Percentiles rank a stretch among this genome's conserved stretches.
These are phyloP conservation scores for Euwallacea similis DNA, from an alignment of 1,140 invertebrate species.

Conservation along the genomic window DNA sequence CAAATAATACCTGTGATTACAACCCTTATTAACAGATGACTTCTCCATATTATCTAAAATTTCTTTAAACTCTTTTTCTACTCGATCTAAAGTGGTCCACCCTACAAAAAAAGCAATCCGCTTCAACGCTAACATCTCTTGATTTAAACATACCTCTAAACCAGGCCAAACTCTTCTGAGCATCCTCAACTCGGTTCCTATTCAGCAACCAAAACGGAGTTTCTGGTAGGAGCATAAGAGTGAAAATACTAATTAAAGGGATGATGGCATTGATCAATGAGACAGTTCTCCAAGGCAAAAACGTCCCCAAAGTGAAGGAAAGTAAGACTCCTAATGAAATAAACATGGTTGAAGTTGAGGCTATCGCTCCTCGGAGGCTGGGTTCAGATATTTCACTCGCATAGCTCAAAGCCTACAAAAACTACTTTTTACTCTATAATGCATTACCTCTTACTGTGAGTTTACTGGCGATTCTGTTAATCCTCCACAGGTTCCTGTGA, in stretches of 20 bases:
- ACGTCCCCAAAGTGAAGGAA: constrained; percentile 68
- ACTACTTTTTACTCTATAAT: neutral
- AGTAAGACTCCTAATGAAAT: constrained; percentile 72
- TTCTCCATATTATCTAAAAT: constrained; percentile 7
- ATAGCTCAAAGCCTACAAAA: constrained; percentile 68
- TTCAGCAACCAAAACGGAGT: constrained; percentile 73
- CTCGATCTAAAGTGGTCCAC: neutral
- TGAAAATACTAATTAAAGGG: constrained; percentile 64
- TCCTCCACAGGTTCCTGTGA: constrained; percentile 72
- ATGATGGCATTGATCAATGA: constrained; percentile 67
- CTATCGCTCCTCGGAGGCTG: constrained; percentile 69
- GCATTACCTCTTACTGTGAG: constrained; percentile 19
- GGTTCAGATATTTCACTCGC: constrained; percentile 78
- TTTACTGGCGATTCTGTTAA: constrained; percentile 75
- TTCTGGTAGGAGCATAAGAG: constrained; percentile 71
- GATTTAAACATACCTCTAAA: constrained; percentile 58
- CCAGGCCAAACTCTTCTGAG: constrained; percentile 61
- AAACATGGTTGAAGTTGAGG: constrained; percentile 69
- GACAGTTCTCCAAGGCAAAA: constrained; percentile 68
- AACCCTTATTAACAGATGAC: neutral
- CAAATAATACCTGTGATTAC: constrained; percentile 50
- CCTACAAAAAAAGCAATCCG: constrained; percentile 1
- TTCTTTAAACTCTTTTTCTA: constrained; percentile 14
- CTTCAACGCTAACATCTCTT: neutral
- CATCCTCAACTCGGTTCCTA: constrained; percentile 62